A percentile compares a stretch with the other conserved stretches of the same genome.
Conservation (phyloP, 2,888 invertebrate genomes). For the Caenorhabditis angaria region DNA sequence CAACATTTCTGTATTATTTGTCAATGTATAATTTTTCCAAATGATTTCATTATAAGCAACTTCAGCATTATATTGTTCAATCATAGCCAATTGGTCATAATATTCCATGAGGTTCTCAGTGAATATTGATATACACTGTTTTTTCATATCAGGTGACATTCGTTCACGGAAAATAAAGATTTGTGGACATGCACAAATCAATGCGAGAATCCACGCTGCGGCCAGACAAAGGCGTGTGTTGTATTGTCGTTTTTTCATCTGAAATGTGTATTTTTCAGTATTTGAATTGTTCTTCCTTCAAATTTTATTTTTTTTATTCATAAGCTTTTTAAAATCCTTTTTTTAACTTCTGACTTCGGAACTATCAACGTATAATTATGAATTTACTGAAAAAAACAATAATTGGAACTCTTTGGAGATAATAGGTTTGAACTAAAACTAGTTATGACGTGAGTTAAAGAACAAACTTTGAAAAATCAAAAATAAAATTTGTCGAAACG, state of each 20-base stretch:
- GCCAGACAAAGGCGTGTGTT: conserved; percentile 48
- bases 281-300: no score
- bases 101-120: conserved; percentile 31
- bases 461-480: no score
- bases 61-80: conserved; percentile 19
- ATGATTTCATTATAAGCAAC: neutral
- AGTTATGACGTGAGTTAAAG: no score
- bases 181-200: conserved; percentile 56
- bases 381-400: no score
- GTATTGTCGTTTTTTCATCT: conserved; percentile 44
- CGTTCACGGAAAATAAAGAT: conserved; percentile 48
- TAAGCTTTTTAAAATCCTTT: neutral
- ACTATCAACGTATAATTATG: no score
- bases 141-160: conserved; percentile 32
- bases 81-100: conserved; percentile 22
- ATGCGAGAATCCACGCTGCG: conserved; percentile 51
- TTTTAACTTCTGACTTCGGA: no score
- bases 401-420: neutral
- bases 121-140: conserved; percentile 58
- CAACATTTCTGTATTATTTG: neutral
- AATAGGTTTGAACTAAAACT: no score
- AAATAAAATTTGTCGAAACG: no score
- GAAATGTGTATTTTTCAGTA: no score
- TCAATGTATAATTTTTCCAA: neutral
- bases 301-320: neutral